These are phyloP conservation scores for Eospalax fontanierii DNA, from an alignment of 2,797 vertebrate species.

Conservation along the genomic window DNA sequence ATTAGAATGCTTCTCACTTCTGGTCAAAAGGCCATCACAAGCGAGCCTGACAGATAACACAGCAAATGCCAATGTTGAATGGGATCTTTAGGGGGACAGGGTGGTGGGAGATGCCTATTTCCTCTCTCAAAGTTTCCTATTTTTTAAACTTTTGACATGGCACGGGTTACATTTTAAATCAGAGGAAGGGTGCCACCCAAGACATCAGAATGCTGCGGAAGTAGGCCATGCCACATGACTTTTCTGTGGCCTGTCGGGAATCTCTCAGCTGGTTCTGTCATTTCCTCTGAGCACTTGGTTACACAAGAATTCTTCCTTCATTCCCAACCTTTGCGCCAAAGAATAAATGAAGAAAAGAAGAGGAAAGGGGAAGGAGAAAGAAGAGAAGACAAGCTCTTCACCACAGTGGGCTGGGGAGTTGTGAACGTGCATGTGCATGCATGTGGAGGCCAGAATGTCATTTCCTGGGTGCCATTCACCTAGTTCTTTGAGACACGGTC, in stretches of 20 bases:
- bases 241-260: neutral
- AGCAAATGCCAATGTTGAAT: neutral
- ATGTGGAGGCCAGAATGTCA: neutral
- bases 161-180: conserved; percentile 38
- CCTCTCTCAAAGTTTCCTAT: conserved; percentile 42
- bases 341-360: neutral
- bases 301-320: neutral
- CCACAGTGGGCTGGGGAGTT: neutral
- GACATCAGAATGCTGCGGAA: neutral
- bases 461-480: no score
- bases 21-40: neutral
- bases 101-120: conserved; percentile 9
- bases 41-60: neutral
- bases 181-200: neutral
- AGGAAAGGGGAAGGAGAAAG: neutral
- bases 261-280: neutral
- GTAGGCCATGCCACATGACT: neutral
- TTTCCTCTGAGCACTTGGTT: neutral
- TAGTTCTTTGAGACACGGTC: neutral
- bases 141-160: conserved; percentile 17
- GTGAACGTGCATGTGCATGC: neutral
- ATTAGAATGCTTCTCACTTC: neutral
- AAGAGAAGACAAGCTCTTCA: neutral
- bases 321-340: neutral
- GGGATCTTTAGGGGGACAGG: neutral